Evolutionary conservation across 2,113 vertebrate genomes (phyloP).

Genomic region (Capra hircus): DNA sequence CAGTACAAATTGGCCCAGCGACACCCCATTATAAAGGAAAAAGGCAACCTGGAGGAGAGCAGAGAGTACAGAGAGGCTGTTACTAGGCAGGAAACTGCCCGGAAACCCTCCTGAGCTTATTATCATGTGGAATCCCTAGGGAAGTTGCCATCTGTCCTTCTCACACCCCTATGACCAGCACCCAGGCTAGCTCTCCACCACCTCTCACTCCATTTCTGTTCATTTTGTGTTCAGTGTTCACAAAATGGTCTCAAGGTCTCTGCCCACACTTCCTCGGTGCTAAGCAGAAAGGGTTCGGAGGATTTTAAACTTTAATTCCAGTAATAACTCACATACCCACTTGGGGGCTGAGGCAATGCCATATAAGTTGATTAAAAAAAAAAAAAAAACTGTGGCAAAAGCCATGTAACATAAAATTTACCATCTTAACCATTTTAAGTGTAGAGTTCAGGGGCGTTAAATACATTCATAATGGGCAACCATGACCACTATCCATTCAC

Average conservation of each 20-base stretch:
- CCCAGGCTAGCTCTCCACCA: background rate
- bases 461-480: background rate
- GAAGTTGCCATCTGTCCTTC: background rate
- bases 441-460: background rate
- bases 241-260: background rate
- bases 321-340: background rate
- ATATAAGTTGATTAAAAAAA: background rate
- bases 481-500: background rate
- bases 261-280: background rate
- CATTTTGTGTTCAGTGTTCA: background rate
- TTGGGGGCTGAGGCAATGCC: background rate
- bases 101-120: background rate
- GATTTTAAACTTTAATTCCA: background rate
- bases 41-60: constrained; percentile 86
- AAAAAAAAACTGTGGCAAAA: background rate
- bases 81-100: background rate
- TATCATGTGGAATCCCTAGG: background rate
- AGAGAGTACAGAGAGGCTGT: background rate
- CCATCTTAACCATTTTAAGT: background rate
- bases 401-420: background rate
- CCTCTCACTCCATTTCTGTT: background rate
- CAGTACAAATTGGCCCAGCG: constrained; percentile 91
- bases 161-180: fast-evolving
- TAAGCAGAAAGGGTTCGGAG: background rate
- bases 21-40: constrained; percentile 93